These are phyloP conservation scores for Scaptomyza reducta DNA, from an alignment of 2,888 invertebrate genomes.

Conservation along the genomic window DNA sequence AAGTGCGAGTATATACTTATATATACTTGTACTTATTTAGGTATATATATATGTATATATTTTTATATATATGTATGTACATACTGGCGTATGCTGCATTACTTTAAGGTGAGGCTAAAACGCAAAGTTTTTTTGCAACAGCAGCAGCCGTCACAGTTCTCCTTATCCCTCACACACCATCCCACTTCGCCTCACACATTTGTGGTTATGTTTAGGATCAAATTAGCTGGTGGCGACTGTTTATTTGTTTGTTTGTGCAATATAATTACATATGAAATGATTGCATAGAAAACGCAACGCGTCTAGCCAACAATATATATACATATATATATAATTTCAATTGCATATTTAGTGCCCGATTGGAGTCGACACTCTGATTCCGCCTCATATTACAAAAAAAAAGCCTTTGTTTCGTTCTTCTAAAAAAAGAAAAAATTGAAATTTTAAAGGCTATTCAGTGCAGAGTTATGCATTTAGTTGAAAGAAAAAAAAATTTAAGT, in stretches of 20 bases:
- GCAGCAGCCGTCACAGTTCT: conserved; percentile 22
- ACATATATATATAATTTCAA: conserved; percentile 22
- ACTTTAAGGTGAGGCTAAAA: conserved; percentile 64
- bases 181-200: conserved; percentile 19
- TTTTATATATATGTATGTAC: conserved; percentile 9
- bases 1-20: not conserved
- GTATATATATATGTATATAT: conserved; percentile 11
- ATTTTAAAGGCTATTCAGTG: not conserved
- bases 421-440: not conserved
- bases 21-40: not conserved
- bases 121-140: conserved; percentile 45
- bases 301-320: conserved; percentile 32
- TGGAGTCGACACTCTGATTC: not conserved
- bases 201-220: conserved; percentile 68
- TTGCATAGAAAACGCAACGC: conserved; percentile 28
- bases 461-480: not conserved
- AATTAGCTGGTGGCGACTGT: conserved; percentile 52
- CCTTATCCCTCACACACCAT: conserved; percentile 6
- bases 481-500: too few relatives aligned
- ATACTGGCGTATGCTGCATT: conserved; percentile 46
- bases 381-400: conserved; percentile 15
- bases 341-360: not conserved
- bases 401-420: not conserved
- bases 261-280: conserved; percentile 18
- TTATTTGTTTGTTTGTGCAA: conserved; percentile 43